Percentiles rank a stretch among this genome's conserved stretches.
Evolutionary conservation across 1,140 invertebrate species (phyloP).

Genomic region (Heliconius eleuchia): DNA sequence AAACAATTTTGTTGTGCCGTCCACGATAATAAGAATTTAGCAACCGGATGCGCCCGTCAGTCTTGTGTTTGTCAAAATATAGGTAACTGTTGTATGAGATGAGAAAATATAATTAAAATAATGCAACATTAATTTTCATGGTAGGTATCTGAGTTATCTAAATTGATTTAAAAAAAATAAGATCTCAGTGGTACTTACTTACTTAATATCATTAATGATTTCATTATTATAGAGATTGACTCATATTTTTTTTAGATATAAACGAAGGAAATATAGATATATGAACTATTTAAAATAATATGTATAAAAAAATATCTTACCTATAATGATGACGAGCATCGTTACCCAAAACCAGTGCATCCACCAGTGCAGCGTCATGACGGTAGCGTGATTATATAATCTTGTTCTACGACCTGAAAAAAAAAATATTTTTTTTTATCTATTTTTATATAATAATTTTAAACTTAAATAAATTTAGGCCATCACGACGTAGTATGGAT

Average conservation of each 20-base stretch:
- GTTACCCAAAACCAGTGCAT: constrained; percentile 82
- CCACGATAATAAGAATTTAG: constrained; percentile 21
- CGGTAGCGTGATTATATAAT: constrained; percentile 48
- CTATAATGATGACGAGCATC: constrained; percentile 62
- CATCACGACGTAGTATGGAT: no score
- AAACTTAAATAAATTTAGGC: no score
- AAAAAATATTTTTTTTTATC: not conserved
- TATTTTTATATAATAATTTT: no score
- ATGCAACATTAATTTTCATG: not conserved
- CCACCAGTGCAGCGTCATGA: constrained; percentile 82
- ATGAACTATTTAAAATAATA: no score
- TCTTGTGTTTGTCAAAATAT: constrained; percentile 7
- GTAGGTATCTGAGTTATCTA: no score
- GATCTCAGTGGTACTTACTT: no score
- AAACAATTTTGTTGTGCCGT: constrained; percentile 21
- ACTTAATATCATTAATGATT: no score
- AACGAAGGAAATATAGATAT: no score
- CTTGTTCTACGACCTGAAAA: constrained; percentile 47
- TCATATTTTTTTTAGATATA: no score
- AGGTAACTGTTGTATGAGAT: not conserved
- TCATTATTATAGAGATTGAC: no score
- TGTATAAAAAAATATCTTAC: constrained; percentile 40
- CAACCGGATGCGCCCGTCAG: constrained; percentile 12
- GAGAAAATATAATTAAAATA: not conserved
- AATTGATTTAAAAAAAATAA: no score